Evolutionary conservation across 2,888 invertebrate genomes (phyloP).

Genomic region (Cephalotes varians): DNA sequence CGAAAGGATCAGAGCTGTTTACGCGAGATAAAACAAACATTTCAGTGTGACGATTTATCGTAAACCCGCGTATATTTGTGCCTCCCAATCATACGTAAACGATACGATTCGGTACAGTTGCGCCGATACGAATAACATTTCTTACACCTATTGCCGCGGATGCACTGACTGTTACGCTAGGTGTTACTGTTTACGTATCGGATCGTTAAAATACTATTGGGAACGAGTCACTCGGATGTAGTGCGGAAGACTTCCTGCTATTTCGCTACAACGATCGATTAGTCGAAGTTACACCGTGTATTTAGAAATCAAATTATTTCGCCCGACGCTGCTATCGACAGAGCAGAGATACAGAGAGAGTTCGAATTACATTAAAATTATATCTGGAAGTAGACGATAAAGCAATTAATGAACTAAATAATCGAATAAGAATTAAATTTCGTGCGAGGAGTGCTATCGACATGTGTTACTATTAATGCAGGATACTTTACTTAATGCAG

Average conservation of each 20-base stretch:
- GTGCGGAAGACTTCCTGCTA: constrained; percentile 31
- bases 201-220: constrained; percentile 37
- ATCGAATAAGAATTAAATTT: neutral
- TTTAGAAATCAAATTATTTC: constrained; percentile 49
- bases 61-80: neutral
- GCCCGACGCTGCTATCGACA: constrained; percentile 14
- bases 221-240: constrained; percentile 4
- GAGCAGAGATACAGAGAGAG: neutral
- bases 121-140: constrained; percentile 6
- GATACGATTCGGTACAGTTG: neutral
- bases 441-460: neutral
- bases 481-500: neutral
- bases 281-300: constrained; percentile 2
- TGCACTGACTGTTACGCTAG: neutral
- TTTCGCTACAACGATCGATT: constrained; percentile 27
- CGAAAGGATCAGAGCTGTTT: neutral
- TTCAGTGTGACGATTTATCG: neutral
- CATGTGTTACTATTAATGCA: neutral
- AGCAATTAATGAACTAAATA: constrained; percentile 9
- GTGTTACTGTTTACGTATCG: constrained; percentile 43
- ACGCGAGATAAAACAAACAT: constrained; percentile 15
- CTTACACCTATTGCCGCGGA: neutral
- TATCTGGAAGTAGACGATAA: constrained; percentile 11
- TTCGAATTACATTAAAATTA: neutral
- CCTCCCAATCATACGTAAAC: neutral